Evolutionary conservation across 2,113 vertebrate genomes (phyloP).

Genomic region (Zosterops lateralis): DNA sequence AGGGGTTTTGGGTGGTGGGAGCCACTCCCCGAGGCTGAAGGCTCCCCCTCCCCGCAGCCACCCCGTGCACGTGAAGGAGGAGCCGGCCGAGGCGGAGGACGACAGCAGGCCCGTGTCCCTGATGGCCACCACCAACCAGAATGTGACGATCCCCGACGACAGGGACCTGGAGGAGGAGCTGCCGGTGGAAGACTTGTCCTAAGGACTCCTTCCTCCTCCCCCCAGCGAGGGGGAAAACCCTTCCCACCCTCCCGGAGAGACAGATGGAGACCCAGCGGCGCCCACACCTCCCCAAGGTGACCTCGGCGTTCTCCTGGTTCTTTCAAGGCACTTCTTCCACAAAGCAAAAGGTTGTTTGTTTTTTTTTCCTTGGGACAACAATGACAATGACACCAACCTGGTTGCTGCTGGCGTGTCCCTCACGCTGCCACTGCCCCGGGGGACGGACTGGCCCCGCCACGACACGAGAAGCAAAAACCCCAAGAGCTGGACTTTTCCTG

Average conservation of each 20-base stretch:
- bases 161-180: slow-evolving; percentile 94
- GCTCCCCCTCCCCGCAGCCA: slow-evolving; percentile 70
- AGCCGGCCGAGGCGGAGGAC: slow-evolving; percentile 91
- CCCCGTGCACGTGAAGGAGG: slow-evolving; percentile 96
- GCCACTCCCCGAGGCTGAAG: neutral
- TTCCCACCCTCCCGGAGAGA: slow-evolving; percentile 34
- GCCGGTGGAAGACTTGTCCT: slow-evolving; percentile 94
- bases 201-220: slow-evolving; percentile 69
- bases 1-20: neutral
- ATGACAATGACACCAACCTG: neutral
- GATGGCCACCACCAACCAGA: slow-evolving; percentile 84
- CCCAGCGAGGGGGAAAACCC: slow-evolving; percentile 34
- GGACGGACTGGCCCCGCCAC: neutral
- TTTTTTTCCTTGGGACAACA: neutral
- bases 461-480: neutral
- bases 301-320: slow-evolving; percentile 42
- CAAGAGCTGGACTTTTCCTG: slow-evolving; percentile 45
- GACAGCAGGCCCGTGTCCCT: slow-evolving; percentile 86
- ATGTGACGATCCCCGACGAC: slow-evolving; percentile 86
- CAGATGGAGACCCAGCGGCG: slow-evolving; percentile 4
- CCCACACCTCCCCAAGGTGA: slow-evolving; percentile 66
- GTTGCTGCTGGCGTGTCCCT: slow-evolving; percentile 15
- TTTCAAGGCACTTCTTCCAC: slow-evolving; percentile 77
- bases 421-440: slow-evolving; percentile 2
- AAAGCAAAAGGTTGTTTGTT: slow-evolving; percentile 18